phyloP scores from a whole-genome alignment of 2,113 vertebrate genomes.

The Empidonax traillii region DNA sequence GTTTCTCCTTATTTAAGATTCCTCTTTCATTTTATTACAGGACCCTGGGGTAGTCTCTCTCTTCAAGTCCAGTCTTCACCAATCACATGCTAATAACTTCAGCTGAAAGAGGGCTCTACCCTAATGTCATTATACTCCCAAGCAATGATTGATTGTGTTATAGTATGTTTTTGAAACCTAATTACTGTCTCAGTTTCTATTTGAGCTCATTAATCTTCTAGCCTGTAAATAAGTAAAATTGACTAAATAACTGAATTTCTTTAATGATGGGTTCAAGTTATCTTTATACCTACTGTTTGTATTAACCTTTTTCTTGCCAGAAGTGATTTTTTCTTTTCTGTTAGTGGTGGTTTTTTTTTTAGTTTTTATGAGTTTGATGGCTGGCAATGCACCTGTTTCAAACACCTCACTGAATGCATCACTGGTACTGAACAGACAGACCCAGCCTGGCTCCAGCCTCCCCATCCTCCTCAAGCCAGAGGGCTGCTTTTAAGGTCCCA shows the following conservation, averaged over 20 bases:
- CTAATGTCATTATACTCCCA: conserved; percentile 82
- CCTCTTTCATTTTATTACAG: conserved; percentile 74
- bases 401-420: accelerated
- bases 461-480: neutral
- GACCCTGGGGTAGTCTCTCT: conserved; percentile 71
- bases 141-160: conserved; percentile 97
- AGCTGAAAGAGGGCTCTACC: conserved; percentile 84
- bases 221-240: conserved; percentile 97
- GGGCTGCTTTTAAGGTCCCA: neutral
- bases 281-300: conserved; percentile 88
- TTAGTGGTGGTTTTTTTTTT: conserved; percentile 17
- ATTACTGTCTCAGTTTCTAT: conserved; percentile 92
- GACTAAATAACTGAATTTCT: conserved; percentile 98
- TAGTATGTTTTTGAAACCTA: conserved; percentile 95
- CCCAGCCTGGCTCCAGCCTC: neutral
- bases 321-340: conserved; percentile 68
- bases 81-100: conserved; percentile 82
- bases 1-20: conserved; percentile 70
- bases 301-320: conserved; percentile 90
- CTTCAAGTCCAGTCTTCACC: conserved; percentile 73
- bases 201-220: conserved; percentile 92
- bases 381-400: neutral
- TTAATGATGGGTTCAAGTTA: conserved; percentile 92
- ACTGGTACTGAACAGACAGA: neutral
- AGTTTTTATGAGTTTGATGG: conserved; percentile 64